These are phyloP conservation scores for Hippopotamus amphibius DNA, from an alignment of 2,113 vertebrate species.

Conservation along the genomic window DNA sequence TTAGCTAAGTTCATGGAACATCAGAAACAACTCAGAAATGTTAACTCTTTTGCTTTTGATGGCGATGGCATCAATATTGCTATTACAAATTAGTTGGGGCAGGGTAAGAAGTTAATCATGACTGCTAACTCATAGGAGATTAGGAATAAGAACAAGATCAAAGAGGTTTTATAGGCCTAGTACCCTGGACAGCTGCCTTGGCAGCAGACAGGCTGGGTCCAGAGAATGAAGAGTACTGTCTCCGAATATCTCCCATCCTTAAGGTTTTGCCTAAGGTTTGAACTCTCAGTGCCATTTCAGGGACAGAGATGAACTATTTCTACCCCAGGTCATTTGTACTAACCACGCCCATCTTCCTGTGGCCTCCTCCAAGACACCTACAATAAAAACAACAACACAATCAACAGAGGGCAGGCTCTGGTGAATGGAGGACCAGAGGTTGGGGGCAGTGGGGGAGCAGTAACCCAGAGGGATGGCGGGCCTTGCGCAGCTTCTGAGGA, in stretches of 20 bases:
- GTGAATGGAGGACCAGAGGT: background rate
- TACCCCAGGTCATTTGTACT: background rate
- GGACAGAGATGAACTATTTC: background rate
- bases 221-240: background rate
- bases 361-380: background rate
- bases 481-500: background rate
- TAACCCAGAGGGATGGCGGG: no score
- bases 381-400: background rate
- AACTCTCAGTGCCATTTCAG: background rate
- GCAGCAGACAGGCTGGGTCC: rapidly evolving
- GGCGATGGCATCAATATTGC: background rate
- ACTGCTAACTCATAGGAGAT: background rate
- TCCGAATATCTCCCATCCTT: background rate
- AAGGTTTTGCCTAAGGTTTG: background rate
- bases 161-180: background rate
- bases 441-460: no score
- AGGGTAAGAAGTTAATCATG: background rate
- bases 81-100: background rate
- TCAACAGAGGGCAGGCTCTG: background rate
- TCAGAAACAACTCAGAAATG: background rate
- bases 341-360: background rate
- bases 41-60: background rate
- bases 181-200: background rate
- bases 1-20: background rate
- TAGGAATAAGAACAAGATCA: background rate